Base-by-base conservation (phyloP, 2,888 invertebrate species). In the Oscheius myriophilus region DNA sequence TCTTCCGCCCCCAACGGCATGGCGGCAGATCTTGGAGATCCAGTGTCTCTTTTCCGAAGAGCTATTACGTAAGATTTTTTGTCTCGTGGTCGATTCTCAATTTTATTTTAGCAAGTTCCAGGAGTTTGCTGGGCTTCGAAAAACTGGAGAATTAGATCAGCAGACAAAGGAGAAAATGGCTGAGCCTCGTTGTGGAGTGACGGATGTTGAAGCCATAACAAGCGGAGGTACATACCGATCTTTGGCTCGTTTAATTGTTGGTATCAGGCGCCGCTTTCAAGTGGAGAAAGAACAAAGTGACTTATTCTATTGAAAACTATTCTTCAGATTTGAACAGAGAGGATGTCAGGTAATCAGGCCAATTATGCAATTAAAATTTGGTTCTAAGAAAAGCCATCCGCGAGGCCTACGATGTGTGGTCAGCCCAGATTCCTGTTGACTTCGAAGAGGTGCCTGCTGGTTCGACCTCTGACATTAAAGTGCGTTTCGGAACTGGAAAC, bases 101-200 rank as follows among this genome's bases (percentile, higher is more conserved):
- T n/a, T n/a, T n/a, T n/a, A n/a, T 66, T 80, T 51, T 52, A 79
- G 83, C 45, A 84, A 83, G 65, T 86, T 86, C 76, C 85, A 85
- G 79, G 85, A 85, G 58, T 85, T 85, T 66, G 85, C 85, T 7
- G 81, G 81, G 2, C 70, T 85, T 12, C 66, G 70, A 18, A 74
- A 75, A 39, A 85, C 85, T 3, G 85, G 85, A 25, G 75, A 76
- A 43, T 67, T 85, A 23, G 85, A 85, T 54, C 71, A 71, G 3
- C 71, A 70, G 45, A 85, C 85, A 9, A 78, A 77, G 52, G 75
- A 78, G 64, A 85, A 86, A 71, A 85, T 85, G 85, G 82, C 84
- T 0, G 69, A 81, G 52, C 80, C 85, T 0, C 69, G 85, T 11
- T 85, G 85, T 68, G 85, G 85, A 52, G 78, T 83, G 6, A 75